Evolutionary conservation across 2,113 vertebrate species (phyloP).

Genomic region (Pelmatolapia mariae): DNA sequence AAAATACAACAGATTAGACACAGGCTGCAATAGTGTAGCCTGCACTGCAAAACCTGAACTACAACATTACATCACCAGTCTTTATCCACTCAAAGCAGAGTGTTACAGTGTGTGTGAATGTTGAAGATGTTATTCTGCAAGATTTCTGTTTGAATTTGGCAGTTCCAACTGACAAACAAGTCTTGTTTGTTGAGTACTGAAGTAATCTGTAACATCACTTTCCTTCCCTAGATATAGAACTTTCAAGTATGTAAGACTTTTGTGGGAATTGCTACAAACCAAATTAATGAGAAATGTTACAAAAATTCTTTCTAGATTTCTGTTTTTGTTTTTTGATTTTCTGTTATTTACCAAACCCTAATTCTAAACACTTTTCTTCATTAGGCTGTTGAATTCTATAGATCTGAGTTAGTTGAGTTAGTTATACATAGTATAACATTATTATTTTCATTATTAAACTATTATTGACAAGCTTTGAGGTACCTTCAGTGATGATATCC

Average conservation of each 20-base stretch:
- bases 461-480: background rate
- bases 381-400: background rate
- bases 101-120: background rate
- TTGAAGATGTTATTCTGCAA: background rate
- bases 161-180: background rate
- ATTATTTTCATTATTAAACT: background rate
- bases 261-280: background rate
- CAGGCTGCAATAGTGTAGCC: background rate
- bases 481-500: slow-evolving; percentile 44
- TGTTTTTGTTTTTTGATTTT: background rate
- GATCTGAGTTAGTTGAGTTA: background rate
- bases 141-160: background rate
- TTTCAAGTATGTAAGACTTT: background rate
- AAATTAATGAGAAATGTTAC: background rate
- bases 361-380: background rate
- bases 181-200: background rate
- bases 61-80: background rate
- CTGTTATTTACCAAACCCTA: background rate
- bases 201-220: rapidly evolving
- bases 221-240: background rate
- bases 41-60: background rate
- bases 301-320: background rate
- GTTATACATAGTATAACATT: background rate
- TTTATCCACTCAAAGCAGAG: background rate
- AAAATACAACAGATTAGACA: background rate